Evolutionary conservation across 2,113 vertebrate species (phyloP).

Genomic region (Colossoma macropomum): DNA sequence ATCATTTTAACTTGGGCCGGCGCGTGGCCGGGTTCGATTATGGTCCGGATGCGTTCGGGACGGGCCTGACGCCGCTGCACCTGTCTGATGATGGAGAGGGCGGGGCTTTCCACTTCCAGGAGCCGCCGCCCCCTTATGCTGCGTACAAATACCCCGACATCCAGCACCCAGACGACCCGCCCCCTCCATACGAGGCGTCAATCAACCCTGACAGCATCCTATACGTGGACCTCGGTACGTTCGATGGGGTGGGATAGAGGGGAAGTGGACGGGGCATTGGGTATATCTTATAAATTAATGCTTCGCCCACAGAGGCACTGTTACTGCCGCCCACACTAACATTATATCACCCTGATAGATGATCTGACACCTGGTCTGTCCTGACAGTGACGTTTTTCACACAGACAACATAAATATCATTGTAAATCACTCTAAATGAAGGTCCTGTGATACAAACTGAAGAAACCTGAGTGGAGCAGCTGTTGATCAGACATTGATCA

Average conservation of each 20-base stretch:
- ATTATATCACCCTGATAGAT: no score
- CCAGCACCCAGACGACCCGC: constrained; percentile 93
- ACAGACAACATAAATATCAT: no score
- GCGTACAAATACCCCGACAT: constrained; percentile 97
- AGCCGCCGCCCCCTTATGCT: constrained; percentile 94
- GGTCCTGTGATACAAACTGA: no score
- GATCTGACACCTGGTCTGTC: no score
- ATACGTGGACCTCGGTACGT: constrained; percentile 86
- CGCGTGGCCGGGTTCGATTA: constrained; percentile 97
- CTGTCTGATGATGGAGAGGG: constrained; percentile 97
- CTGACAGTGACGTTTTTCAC: background rate
- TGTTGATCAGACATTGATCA: no score
- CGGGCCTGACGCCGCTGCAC: constrained; percentile 94
- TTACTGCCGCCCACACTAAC: no score
- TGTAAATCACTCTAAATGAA: no score
- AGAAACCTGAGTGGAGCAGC: no score
- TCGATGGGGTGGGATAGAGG: no score
- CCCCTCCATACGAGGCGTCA: constrained; percentile 95
- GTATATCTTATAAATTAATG: no score
- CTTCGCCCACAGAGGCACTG: no score
- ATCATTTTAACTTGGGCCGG: constrained; percentile 96
- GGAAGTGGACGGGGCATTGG: background rate
- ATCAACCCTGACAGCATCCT: constrained; percentile 90
- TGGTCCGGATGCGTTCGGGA: constrained; percentile 91
- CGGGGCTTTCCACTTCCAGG: constrained; percentile 96